Evolutionary conservation across 1,140 invertebrate genomes (phyloP), one percentile per base, ranked within the genome.

Genomic region (Scaptodrosophila lebanonensis): DNA sequence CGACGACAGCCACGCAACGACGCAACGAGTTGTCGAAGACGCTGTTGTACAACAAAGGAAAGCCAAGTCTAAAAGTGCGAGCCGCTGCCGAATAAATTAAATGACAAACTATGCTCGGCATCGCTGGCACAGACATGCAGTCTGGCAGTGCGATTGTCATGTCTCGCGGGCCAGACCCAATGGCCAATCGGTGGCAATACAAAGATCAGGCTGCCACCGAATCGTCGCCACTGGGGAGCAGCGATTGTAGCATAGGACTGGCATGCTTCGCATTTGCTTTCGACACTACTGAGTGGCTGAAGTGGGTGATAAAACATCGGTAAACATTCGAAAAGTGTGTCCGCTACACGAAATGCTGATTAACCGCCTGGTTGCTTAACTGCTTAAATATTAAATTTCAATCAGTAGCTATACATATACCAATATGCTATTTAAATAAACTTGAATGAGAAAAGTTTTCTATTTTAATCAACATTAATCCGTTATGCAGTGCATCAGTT

Each of bases 21-120:
- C 60, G 45, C 68, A 82, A 79, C 69, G 83, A 82, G 75, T 76
- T 82, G 75, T 82, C 56, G 71, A 83, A 79, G 79, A 83, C 79
- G 73, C 77, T 83, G 77, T 83, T 69, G 33, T 48, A 83, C 77
- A 83, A 77, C 73, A 57, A 62, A 63, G 54, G 43, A 16, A 20
- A 52, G 15, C 15, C 25, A 25, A 39, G 45, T 35, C 48, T 22
- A 44, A 48, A 56, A 44, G 16, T 30, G 30, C 43, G 38, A 62
- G 27, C 22, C 44, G 59, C 47, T 39, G 47, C 54, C 82, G 79
- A 69, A 84, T 84, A 84, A 84, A 84, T 84, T 79, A 84, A 63
- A 75, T 59, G 59, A 15, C 54, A 53, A 54, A 54, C 27, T 27
- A 35, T 42, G 6, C 18, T 40, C 18, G 18, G 53, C 45, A 47